Base-by-base conservation (phyloP, 2,888 invertebrate genomes). In the Exephanes ischioxanthus region DNA sequence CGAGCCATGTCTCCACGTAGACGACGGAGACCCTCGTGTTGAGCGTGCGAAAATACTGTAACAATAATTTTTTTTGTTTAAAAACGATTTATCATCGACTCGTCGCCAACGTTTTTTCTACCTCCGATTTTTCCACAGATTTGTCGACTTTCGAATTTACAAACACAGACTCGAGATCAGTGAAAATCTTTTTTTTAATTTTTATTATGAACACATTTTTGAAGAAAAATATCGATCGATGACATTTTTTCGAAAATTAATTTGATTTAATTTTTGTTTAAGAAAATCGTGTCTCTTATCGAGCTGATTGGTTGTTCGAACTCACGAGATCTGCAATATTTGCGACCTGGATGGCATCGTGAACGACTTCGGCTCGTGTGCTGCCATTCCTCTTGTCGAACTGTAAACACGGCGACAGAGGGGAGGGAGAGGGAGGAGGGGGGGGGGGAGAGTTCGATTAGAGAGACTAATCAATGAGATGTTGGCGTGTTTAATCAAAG, bases 1-100 rank as follows among this genome's bases (percentile, higher is more conserved):
- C 97, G 94, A 97, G 97, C 99, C 99, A 99, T 81, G 99, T 98
- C 95, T 99, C 99, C 94, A 99, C 97, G 95, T 99, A 99, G 85
- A 99, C 98, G 90, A 99, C 97, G 14, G 99, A 98, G 70, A 99
- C 98, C 89, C 99, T 96, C 73, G 99, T 98, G 94, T 98, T 98
- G 91, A 99, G 95, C 83, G 98, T 98, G 87, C 98, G 97, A 95
- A 98, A 98, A 94, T 98, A 98, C 98, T 98, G 96, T 1, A 30
- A 1, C 14, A 26, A 61, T n/a, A 33, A 61, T 61, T 33, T 14
- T 58, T 16, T 16, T 33, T 61, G 16, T 14, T 1, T 14, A 3
- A 14, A 45, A 45, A 45, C 51, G 6, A 51, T n/a, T 51, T n/a
- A n/a, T n/a, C 14, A n/a, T 51, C 16, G 16, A 51, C n/a, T 5